Conservation (phyloP, 2,888 invertebrate species). For the Phalera bucephala region DNA sequence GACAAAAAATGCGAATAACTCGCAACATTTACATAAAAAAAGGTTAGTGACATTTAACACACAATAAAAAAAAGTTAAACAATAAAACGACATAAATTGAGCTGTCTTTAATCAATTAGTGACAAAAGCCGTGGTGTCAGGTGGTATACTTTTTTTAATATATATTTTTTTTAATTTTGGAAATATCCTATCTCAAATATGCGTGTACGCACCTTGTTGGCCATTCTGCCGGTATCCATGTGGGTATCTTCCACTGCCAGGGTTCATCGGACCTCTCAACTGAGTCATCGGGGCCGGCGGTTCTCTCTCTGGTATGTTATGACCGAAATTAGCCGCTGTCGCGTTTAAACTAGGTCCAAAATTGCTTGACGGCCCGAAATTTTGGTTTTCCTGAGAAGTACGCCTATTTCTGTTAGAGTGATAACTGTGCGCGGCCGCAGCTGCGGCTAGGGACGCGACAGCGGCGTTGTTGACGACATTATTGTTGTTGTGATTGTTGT, state of each 20-base stretch:
- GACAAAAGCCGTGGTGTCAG: slow-evolving; percentile 74
- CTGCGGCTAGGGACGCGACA: slow-evolving; percentile 75
- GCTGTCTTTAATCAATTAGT: slow-evolving; percentile 77
- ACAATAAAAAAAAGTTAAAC: slow-evolving; percentile 42
- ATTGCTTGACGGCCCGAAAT: slow-evolving; percentile 59
- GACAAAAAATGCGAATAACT: slow-evolving; percentile 5
- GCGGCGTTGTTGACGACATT: slow-evolving; percentile 79
- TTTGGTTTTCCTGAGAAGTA: slow-evolving; percentile 74
- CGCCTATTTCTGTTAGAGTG: slow-evolving; percentile 74
- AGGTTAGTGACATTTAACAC: slow-evolving; percentile 64
- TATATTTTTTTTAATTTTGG: slow-evolving; percentile 37
- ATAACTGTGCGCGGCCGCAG: slow-evolving; percentile 77
- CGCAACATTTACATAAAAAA: slow-evolving; percentile 29
- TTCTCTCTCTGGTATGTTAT: slow-evolving; percentile 69
- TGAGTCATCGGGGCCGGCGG: slow-evolving; percentile 76
- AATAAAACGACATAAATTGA: slow-evolving; percentile 52
- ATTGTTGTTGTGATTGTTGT: slow-evolving; percentile 81
- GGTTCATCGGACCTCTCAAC: slow-evolving; percentile 67
- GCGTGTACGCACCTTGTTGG: slow-evolving; percentile 79
- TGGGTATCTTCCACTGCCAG: slow-evolving; percentile 74
- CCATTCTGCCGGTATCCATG: slow-evolving; percentile 74
- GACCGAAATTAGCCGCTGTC: slow-evolving; percentile 65
- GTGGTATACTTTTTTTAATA: slow-evolving; percentile 46
- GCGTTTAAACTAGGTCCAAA: slow-evolving; percentile 76
- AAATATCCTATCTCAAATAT: slow-evolving; percentile 62